These are phyloP conservation scores for Mobula birostris DNA, from an alignment of 2,113 vertebrate genomes.

Conservation along the genomic window DNA sequence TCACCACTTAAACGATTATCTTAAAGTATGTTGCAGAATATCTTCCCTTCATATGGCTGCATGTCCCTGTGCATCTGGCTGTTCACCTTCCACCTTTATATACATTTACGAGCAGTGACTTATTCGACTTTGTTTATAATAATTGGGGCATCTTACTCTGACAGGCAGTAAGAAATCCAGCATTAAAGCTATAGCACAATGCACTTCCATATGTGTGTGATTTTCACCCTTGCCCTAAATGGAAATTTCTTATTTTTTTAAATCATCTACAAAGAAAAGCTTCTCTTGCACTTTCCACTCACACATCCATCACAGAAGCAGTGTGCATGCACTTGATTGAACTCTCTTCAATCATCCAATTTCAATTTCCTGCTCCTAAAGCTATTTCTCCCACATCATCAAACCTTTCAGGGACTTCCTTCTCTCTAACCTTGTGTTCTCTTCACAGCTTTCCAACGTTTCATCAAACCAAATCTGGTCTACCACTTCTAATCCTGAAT, in stretches of 20 bases:
- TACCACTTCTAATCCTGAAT: background rate
- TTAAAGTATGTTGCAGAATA: too few relatives aligned
- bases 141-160: background rate
- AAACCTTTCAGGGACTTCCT: background rate
- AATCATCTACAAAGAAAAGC: background rate
- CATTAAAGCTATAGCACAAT: background rate
- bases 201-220: background rate
- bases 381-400: background rate
- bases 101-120: background rate
- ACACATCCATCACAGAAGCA: background rate
- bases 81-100: background rate
- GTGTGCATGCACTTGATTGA: background rate
- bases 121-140: background rate
- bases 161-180: background rate
- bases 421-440: background rate
- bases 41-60: too few relatives aligned
- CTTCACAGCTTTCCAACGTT: background rate
- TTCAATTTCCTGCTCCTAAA: background rate
- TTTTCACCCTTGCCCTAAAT: background rate
- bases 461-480: slow-evolving; percentile 14
- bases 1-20: too few relatives aligned
- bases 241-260: background rate
- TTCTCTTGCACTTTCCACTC: background rate
- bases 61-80: too few relatives aligned
- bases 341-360: background rate